Evolutionary conservation across 2,797 vertebrate genomes (phyloP), one percentile per base, ranked within the genome.

Genomic region (Ambastaia sidthimunki): DNA sequence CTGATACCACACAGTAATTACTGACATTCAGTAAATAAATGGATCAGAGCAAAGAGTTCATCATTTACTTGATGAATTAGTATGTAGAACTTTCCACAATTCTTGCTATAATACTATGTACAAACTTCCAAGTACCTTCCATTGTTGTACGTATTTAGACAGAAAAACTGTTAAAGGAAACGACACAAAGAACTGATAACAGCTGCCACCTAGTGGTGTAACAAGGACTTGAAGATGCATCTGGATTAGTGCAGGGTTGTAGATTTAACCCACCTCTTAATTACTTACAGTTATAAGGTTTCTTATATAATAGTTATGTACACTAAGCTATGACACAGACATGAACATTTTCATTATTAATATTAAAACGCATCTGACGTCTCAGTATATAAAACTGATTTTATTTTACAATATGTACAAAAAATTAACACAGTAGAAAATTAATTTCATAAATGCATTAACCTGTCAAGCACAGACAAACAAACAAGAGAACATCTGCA

Each of bases 1-100:
- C 97, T 99, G 83, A 82, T 25, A 57, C 1, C 25, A 57, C 19
- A 18, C 28, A 44, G 16, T 18, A 4, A 41, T 18, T 11, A 47
- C 10, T 31, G 57, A 25, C 23, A 60, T 59, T 25, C 28, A 28
- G 28, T 28, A 2, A 12, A 60, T 15, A 60, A 60, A 60, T 6
- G 2, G 23, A 25, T 21, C 9, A 55, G 19, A 55, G 9, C 7
- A 21, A 19, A 23, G 7, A 55, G 9, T 23, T 55, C 3, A 21
- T 21, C 7, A 21, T 55, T 9, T 21, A 5, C 19, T 19, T 23
- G 11, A 12, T 13, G 11, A 11, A 57, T 23, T 57, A 23, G 55
- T 23, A 57, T 55, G 54, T 21, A 21, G 3, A 19, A 55, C 52
- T 54, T 1, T 18, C n/a, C n/a, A 55, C 52, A 19, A 55, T 55